Evolutionary conservation across 2,797 vertebrate species (phyloP), one percentile per base, ranked within the genome.

Genomic region (Scleropages formosus): DNA sequence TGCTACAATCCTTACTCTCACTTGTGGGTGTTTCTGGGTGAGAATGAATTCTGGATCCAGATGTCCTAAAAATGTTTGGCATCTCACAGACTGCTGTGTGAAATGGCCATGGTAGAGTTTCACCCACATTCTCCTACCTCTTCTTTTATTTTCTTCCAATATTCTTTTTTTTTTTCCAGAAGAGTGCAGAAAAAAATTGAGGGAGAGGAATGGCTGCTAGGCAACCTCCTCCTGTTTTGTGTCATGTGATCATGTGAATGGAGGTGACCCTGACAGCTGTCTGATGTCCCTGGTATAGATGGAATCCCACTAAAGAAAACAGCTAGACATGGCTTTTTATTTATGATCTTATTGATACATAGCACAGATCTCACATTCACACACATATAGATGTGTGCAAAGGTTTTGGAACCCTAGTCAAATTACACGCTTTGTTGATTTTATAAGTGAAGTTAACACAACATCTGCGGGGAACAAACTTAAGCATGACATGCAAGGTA

Each of bases 261-360:
- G 75, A 39, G 67, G 58, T 76, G 75, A 76, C 75, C 75, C 75
- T 76, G 65, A 76, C 59, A 71, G 26, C 75, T 71, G 75, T 60
- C 59, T 47, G 39, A 63, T 60, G 47, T 60, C 44, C 60, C 59
- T 62, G 31, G 44, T 58, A 39, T 73, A 4, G 27, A 22, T 51
- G 59, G 31, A n/a, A 49, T 72, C 69, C 59, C 71, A 20, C 26
- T 68, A 53, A 61, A 15, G 53, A 27, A 22, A 22, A 63, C 39
- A 68, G 53, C 39, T 60, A 59, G n/a, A 58, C 22, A 18, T 69
- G 44, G 20, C 67, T 47, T 20, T 58, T 26, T 24, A 53, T 24
- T 53, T 4, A 39, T 39, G 6, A 31, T 6, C 61, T 13, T 0
- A 12, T 18, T 24, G 22, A 27, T 22, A 63, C n/a, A 62, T 18